These are phyloP conservation scores for Drosophila suzukii DNA, from an alignment of 1,140 invertebrate species.

Conservation along the genomic window DNA sequence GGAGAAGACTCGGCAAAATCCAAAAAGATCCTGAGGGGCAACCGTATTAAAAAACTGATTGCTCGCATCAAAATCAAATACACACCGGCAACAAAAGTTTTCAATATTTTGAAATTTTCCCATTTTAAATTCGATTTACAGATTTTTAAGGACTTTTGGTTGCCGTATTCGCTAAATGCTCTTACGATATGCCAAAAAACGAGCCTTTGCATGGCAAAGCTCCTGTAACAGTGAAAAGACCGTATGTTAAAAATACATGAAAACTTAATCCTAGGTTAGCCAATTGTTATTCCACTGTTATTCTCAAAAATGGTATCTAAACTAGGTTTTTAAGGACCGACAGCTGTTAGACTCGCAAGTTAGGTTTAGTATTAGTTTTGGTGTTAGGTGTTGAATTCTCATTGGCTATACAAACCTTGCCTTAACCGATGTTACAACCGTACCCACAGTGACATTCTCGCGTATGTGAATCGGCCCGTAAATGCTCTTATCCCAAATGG, in stretches of 20 bases:
- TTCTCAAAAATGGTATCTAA: conserved; percentile 38
- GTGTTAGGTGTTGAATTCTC: conserved; percentile 40
- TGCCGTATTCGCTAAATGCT: conserved; percentile 25
- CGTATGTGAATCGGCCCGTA: conserved; percentile 98
- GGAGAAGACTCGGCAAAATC: conserved; percentile 24
- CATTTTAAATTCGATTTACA: conserved; percentile 20
- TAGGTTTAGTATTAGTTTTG: conserved; percentile 17
- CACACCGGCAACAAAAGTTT: conserved; percentile 29
- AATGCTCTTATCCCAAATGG: conserved; percentile 95
- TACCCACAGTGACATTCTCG: conserved; percentile 99
- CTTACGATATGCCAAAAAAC: conserved; percentile 47
- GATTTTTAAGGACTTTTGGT: conserved; percentile 4
- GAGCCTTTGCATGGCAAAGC: conserved; percentile 18
- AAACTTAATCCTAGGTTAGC: conserved; percentile 65
- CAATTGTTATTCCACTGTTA: conserved; percentile 50
- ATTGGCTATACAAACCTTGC: conserved; percentile 95
- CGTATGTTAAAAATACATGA: conserved; percentile 42
- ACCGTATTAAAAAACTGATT: conserved; percentile 10
- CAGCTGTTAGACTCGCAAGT: conserved; percentile 76
- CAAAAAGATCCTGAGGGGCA: conserved; percentile 18
- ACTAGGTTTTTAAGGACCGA: conserved; percentile 14
- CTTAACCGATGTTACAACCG: conserved; percentile 97
- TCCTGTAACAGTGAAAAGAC: conserved; percentile 22
- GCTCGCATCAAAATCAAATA: conserved; percentile 32
- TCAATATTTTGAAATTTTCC: conserved; percentile 18